Evolutionary conservation across 2,113 vertebrate species (phyloP), one percentile per base, ranked within the genome.

Genomic region (Melanerpes formicivorus): DNA sequence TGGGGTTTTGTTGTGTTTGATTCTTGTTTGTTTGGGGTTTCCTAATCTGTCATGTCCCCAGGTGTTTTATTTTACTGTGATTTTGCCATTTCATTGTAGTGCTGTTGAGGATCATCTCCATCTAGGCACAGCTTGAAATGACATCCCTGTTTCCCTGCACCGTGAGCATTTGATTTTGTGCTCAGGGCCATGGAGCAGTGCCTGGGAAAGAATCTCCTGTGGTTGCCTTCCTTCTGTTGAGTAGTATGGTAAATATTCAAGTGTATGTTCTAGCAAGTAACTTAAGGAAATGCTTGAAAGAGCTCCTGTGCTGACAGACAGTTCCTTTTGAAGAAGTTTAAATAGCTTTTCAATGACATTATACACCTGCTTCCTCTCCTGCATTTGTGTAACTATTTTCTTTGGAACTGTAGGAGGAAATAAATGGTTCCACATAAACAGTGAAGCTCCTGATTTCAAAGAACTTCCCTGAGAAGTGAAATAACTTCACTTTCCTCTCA

Each of bases 401-500:
- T 91, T 90, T 93, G 91, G 91, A 95, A 92, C 62, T 90, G 58
- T 11, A 94, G 48, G 82, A 94, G 89, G 96, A 96, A 96, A 85
- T 91, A 94, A 93, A 91, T 58, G 72, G 44, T 64, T 92, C 85
- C 65, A 94, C 92, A 65, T 74, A 87, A 92, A 87, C 48, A 88
- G 79, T 59, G 82, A 90, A 64, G 84, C 65, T 92, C 54, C 62
- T 78, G 44, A 78, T 80, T 94, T 94, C 75, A 86, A 90, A 91
- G 69, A 83, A 71, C 82, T 93, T 92, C 81, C 85, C 90, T 89
- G 69, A 93, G 37, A 94, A 94, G 76, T 85, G 84, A 92, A 92
- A 52, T 81, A 94, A 50, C 60, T 93, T 96, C 65, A 66, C 73
- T 94, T 94, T 93, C 59, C 60, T 84, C 84, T 94, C 75, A 92